Evolutionary conservation across 1,140 invertebrate genomes (phyloP), one percentile per base, ranked within the genome.

Genomic region (Harpegnathos saltator): DNA sequence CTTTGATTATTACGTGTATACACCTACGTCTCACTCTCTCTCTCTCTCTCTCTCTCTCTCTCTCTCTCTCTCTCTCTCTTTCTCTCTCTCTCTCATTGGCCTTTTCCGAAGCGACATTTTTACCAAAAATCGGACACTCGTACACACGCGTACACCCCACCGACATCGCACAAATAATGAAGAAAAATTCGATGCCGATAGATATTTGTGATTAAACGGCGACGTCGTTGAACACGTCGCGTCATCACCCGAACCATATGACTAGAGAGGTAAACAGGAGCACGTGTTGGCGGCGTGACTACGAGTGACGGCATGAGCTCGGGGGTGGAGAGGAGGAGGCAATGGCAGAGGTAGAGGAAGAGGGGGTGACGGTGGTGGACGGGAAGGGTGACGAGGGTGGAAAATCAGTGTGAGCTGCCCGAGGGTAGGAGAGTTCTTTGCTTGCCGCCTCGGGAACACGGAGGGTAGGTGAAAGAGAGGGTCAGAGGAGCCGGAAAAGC

Each of bases 231-330:
- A 62, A 74, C 48, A 24, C 38, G 54, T 56, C 63, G 73, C 62
- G 59, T 73, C 52, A 68, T 86, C 65, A 78, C 80, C 73, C 84
- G 85, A 58, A 85, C 85, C 82, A 90, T 90, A 90, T 87, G 88
- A 90, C 89, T 73, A 83, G 82, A 71, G 90, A 92, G 90, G 93
- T 94, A 94, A 94, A 94, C 92, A 94, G 89, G 90, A 93, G 90
- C 93, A 94, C 93, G 93, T 94, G 93, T 91, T 89, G 89, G 86
- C 90, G 83, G 91, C 91, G 91, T 91, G 91, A 91, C 90, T 90
- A 74, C 84, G 84, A 83, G 87, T 89, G 85, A 81, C 85, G 85
- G 81, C 33, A 69, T 54, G 83, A 81, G 82, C 71, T 61, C 61
- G 65, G 68, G 74, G 69, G 58, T 48, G 85, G 65, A 77, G 66